Percentiles rank a stretch among this genome's conserved stretches.
Evolutionary conservation across 2,797 vertebrate genomes (phyloP).

Genomic region (Gallinago nigripennis): DNA sequence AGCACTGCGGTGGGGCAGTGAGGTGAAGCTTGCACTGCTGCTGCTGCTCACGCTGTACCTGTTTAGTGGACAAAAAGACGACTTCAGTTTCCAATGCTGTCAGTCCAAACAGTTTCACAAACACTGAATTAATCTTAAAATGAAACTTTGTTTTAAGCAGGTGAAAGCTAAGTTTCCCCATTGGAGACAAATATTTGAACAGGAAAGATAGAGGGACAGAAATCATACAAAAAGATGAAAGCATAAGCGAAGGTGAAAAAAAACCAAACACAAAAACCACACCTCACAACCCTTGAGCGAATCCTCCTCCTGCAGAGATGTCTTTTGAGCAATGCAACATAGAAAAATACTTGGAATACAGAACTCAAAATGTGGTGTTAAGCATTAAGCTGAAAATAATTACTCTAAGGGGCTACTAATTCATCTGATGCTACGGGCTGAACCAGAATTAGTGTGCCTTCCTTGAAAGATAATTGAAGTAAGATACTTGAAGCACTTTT

Average conservation of each 20-base stretch:
- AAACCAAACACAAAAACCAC: too few species aligned
- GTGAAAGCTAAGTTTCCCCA: neutral
- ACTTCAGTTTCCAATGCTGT: neutral
- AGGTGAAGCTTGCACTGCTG: neutral
- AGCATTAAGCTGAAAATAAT: neutral
- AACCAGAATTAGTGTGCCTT: neutral
- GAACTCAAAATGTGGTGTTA: neutral
- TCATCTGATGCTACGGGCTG: neutral
- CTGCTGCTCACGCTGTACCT: neutral
- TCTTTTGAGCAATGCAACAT: too few species aligned
- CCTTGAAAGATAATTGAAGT: neutral
- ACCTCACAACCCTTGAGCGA: too few species aligned
- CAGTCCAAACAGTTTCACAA: neutral
- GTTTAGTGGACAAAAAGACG: neutral
- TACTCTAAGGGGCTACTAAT: neutral
- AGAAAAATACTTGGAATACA: neutral
- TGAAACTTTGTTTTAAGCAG: neutral
- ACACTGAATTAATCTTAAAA: neutral
- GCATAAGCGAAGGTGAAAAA: neutral
- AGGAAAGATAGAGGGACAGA: rapidly evolving
- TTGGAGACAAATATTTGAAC: neutral
- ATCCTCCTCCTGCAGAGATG: too few species aligned
- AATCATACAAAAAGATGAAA: neutral
- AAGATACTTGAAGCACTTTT: neutral
- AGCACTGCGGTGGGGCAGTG: neutral